A percentile compares a stretch with the other conserved stretches of the same genome.
Evolutionary conservation across 2,888 invertebrate species (phyloP).

Genomic region (Tinea semifulvella): DNA sequence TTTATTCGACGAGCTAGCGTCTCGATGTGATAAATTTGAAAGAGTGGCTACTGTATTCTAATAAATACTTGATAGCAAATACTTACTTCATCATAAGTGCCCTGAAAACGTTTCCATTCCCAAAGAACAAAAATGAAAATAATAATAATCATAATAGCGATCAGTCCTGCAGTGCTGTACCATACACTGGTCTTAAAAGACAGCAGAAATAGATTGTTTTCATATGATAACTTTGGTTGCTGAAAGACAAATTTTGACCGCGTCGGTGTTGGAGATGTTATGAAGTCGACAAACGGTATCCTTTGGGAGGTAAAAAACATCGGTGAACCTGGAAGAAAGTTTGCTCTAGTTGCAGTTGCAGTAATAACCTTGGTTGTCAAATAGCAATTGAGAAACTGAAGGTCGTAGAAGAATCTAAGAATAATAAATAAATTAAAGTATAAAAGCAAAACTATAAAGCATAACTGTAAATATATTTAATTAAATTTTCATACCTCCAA

Average conservation of each 20-base stretch:
- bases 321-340: conserved; percentile 61
- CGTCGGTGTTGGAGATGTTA: conserved; percentile 73
- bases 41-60: neutral
- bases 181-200: conserved; percentile 75
- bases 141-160: conserved; percentile 48
- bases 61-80: neutral
- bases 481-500: conserved; percentile 58
- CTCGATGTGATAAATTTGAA: too few species aligned
- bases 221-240: conserved; percentile 75
- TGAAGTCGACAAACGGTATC: conserved; percentile 69
- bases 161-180: conserved; percentile 59
- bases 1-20: too few species aligned
- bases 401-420: too few species aligned
- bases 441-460: too few species aligned
- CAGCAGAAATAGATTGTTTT: conserved; percentile 74
- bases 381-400: too few species aligned
- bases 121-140: conserved; percentile 41
- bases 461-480: too few species aligned
- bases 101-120: conserved; percentile 44
- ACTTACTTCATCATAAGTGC: conserved; percentile 21
- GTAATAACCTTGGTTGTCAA: too few species aligned
- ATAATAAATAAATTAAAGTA: too few species aligned
- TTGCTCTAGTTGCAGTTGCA: too few species aligned
- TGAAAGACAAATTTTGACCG: conserved; percentile 76
- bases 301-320: conserved; percentile 72